Evolutionary conservation across 2,797 vertebrate species (phyloP).

Genomic region (Ispidina picta): DNA sequence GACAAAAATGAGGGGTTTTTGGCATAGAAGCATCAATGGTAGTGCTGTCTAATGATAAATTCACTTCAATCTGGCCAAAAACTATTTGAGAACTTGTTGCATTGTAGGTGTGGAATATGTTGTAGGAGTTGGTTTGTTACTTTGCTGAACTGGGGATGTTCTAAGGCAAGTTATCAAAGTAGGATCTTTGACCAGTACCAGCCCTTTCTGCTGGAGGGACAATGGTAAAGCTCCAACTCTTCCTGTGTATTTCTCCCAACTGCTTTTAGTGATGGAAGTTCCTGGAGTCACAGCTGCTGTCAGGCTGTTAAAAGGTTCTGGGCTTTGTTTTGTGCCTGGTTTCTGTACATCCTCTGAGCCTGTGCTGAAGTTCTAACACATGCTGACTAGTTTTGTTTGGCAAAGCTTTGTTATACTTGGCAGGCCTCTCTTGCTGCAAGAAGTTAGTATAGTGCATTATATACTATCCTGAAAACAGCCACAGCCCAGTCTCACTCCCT

Average conservation of each 20-base stretch:
- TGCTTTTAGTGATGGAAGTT: neutral
- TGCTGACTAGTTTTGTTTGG: conserved; percentile 47
- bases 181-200: neutral
- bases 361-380: neutral
- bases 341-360: neutral
- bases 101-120: neutral
- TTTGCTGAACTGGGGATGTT: neutral
- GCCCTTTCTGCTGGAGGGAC: neutral
- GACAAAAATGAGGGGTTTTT: neutral
- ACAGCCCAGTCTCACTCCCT: neutral
- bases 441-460: neutral
- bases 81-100: neutral
- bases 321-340: neutral
- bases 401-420: conserved; percentile 40
- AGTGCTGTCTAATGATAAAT: neutral
- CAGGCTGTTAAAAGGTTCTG: neutral
- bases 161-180: neutral
- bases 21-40: neutral
- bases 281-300: neutral
- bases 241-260: neutral
- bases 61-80: neutral
- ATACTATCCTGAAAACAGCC: conserved; percentile 8
- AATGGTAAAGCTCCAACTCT: neutral
- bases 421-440: neutral
- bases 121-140: neutral